These are phyloP conservation scores for Toxotes lorentzi DNA, from an alignment of 2,797 vertebrate genomes.

Conservation along the genomic window DNA sequence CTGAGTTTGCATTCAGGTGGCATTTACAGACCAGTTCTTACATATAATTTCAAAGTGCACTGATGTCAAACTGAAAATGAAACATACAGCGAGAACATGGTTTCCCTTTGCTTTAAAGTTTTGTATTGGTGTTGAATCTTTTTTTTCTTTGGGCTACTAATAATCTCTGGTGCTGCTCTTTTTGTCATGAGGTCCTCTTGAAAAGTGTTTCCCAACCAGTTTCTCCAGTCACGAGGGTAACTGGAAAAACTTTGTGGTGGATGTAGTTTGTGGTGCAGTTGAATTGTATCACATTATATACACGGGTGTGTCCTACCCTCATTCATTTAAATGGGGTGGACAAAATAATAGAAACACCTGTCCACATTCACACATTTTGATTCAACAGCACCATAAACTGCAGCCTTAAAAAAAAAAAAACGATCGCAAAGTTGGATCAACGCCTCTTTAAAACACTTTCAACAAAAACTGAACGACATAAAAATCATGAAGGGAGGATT, in stretches of 20 bases:
- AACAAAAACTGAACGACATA: neutral
- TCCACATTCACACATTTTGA: neutral
- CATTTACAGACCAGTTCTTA: neutral
- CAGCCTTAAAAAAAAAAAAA: neutral
- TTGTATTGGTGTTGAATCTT: too few species aligned
- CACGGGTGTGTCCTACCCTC: neutral
- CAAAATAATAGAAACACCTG: neutral
- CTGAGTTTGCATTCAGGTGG: neutral
- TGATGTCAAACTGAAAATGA: too few species aligned
- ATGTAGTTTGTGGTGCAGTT: neutral
- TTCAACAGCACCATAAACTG: neutral
- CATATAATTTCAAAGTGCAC: neutral
- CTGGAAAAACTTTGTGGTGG: neutral
- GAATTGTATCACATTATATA: neutral
- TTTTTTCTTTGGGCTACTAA: too few species aligned
- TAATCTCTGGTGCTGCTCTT: too few species aligned
- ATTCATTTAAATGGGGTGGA: neutral
- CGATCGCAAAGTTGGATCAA: neutral
- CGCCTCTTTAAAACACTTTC: neutral
- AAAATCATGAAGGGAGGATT: neutral
- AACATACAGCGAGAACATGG: too few species aligned
- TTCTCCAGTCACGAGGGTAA: neutral
- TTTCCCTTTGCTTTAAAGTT: too few species aligned
- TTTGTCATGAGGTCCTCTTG: too few species aligned
- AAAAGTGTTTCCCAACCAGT: too few species aligned